Percentiles rank a stretch among this genome's conserved stretches.
Conservation (phyloP, 2,797 vertebrate species). For the Rhinoraja longicauda region DNA sequence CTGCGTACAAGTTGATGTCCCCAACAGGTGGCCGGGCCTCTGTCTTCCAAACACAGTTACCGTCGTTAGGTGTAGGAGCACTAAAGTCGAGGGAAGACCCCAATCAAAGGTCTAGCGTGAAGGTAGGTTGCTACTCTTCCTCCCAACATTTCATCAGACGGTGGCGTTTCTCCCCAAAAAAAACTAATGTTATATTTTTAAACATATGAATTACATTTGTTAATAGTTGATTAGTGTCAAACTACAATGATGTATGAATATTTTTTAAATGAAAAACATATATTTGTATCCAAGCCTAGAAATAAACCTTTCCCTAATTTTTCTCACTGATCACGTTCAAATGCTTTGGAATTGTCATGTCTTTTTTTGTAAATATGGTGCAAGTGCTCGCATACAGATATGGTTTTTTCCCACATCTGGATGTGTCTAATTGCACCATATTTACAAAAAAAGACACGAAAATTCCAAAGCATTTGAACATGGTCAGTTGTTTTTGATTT, state of each 20-base stretch:
- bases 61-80: constrained; percentile 77
- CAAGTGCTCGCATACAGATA: background rate
- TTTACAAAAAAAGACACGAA: no score
- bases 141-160: background rate
- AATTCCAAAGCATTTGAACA: no score
- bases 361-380: background rate
- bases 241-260: background rate
- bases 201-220: background rate
- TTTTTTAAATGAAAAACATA: background rate
- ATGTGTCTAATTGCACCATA: no score
- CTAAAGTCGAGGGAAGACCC: constrained; percentile 87
- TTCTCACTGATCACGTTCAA: background rate
- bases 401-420: no score
- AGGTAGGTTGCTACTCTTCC: constrained; percentile 59
- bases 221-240: background rate
- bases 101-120: constrained; percentile 77
- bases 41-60: constrained; percentile 91
- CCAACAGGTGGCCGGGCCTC: constrained; percentile 87
- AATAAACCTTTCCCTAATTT: background rate
- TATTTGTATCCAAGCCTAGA: no score
- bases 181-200: background rate
- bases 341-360: background rate
- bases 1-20: constrained; percentile 86
- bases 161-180: background rate
- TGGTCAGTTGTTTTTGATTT: background rate